phyloP scores from a whole-genome alignment of 2,113 vertebrate species.

The Tiliqua scincoides region DNA sequence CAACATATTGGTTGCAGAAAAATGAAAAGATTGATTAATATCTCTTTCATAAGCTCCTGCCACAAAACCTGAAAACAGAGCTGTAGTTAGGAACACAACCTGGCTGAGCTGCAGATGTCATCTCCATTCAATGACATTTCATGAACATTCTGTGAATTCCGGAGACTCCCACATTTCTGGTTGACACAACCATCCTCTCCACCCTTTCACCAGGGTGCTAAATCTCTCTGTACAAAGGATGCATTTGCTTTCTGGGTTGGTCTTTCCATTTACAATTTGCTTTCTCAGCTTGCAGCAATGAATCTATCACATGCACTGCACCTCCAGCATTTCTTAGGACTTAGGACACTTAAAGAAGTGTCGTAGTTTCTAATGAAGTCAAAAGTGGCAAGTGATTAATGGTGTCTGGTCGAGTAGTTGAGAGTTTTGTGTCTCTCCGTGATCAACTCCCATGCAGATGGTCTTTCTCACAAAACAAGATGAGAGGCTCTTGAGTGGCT shows the following conservation, averaged over 20 bases:
- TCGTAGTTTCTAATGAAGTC: slow-evolving; percentile 48
- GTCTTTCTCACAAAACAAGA: slow-evolving; percentile 12
- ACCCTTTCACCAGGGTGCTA: neutral
- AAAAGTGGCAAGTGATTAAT: slow-evolving; percentile 56
- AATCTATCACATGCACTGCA: neutral
- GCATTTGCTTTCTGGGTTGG: neutral
- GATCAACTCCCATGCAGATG: slow-evolving; percentile 56
- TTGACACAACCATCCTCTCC: neutral
- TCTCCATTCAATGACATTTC: too few species aligned
- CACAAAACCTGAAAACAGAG: too few species aligned
- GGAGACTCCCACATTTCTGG: neutral
- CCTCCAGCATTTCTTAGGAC: neutral
- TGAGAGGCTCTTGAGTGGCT: neutral
- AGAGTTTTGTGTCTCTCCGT: slow-evolving; percentile 57
- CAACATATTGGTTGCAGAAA: too few species aligned
- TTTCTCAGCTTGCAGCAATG: neutral
- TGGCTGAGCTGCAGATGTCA: too few species aligned
- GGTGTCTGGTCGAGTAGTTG: slow-evolving; percentile 50
- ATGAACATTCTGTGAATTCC: neutral
- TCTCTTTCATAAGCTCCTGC: too few species aligned
- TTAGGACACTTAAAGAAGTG: too few species aligned
- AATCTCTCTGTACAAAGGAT: neutral
- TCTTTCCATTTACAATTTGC: neutral
- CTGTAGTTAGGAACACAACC: too few species aligned
- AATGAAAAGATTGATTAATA: too few species aligned